Evolutionary conservation across 1,140 invertebrate genomes (phyloP).

Genomic region (Heliconius congener): DNA sequence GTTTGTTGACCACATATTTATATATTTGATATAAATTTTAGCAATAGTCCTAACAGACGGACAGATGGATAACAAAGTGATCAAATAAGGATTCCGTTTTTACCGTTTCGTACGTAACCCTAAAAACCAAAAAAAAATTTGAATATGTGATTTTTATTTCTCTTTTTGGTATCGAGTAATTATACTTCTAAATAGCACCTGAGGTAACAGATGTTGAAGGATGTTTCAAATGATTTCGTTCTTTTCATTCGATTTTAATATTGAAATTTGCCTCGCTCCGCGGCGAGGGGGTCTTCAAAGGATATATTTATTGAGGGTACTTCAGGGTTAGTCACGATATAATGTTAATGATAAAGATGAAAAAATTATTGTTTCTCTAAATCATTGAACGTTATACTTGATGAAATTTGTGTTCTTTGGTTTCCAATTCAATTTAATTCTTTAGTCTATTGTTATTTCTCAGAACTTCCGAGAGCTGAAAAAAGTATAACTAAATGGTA

Average conservation of each 20-base stretch:
- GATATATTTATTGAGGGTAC: slow-evolving; percentile 34
- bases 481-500: background rate
- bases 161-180: slow-evolving; percentile 32
- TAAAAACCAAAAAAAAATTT: no score
- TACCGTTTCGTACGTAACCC: no score
- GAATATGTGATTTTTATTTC: slow-evolving; percentile 15
- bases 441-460: background rate
- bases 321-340: slow-evolving; percentile 31
- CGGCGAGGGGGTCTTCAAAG: slow-evolving; percentile 38
- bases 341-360: slow-evolving; percentile 36
- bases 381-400: background rate
- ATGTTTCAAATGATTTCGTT: slow-evolving; percentile 42
- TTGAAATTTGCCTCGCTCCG: slow-evolving; percentile 38
- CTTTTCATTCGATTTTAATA: slow-evolving; percentile 44
- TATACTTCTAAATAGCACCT: slow-evolving; percentile 41
- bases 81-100: no score
- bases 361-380: slow-evolving; percentile 7
- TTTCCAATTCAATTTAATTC: background rate
- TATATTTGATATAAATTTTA: no score
- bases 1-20: no score
- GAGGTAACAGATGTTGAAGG: slow-evolving; percentile 36
- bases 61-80: no score
- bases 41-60: no score
- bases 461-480: background rate
- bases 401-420: background rate